Evolutionary conservation across 2,113 vertebrate species (phyloP).

Genomic region (Castor canadensis): DNA sequence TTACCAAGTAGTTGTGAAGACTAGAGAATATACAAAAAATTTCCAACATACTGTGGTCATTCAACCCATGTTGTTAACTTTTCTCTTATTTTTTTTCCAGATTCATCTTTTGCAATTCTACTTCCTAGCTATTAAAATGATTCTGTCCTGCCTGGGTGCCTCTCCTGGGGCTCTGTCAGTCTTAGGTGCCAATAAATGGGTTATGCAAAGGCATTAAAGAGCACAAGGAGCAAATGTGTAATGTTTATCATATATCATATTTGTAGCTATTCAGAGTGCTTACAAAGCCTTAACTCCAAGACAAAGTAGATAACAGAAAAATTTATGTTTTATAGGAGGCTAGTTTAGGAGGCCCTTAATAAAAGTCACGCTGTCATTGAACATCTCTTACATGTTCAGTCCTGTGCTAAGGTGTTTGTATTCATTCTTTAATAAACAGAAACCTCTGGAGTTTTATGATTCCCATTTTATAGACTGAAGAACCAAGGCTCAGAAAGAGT

Average conservation of each 20-base stretch:
- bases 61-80: background rate
- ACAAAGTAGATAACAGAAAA: background rate
- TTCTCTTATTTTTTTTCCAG: too few relatives aligned
- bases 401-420: background rate
- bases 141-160: background rate
- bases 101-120: background rate
- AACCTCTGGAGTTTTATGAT: background rate
- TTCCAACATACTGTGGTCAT: background rate
- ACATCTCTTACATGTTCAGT: background rate
- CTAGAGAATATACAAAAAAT: background rate
- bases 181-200: slow-evolving; percentile 16
- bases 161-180: background rate
- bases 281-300: background rate
- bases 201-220: background rate
- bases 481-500: background rate
- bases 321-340: background rate
- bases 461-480: background rate
- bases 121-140: background rate
- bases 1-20: background rate
- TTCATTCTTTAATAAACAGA: background rate
- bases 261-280: background rate
- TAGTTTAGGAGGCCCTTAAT: background rate
- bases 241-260: background rate
- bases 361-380: background rate
- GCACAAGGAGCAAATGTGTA: background rate